Base-by-base conservation (phyloP, 2,888 invertebrate genomes). In the Lasiommata megera region DNA sequence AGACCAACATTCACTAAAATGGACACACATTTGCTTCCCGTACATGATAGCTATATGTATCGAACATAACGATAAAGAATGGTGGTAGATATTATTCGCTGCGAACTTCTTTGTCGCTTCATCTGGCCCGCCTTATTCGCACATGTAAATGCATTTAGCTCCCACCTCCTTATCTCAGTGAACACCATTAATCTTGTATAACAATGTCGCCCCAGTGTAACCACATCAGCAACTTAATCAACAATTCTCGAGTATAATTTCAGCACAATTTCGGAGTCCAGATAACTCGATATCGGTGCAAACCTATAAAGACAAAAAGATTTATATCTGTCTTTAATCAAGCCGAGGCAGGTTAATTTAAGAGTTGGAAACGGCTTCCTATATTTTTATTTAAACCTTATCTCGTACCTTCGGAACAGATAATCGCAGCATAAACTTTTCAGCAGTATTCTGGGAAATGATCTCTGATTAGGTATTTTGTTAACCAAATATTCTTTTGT, bases 101-200 rank as follows among this genome's bases (percentile, higher is more conserved):
- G 75, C 79, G 69, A 79, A 77, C 76, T 80, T 79, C 84, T 82
- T 86, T 86, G 84, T 87, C 76, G 77, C 80, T 79, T 86, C 88
- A 88, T 88, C 89, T 79, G 82, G 70, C 70, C 76, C 78, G 77
- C 80, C 83, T 84, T 84, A 83, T 88, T 88, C 82, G 82, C 89
- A 88, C 88, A 89, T 88, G 88, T 88, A 85, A 89, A 89, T 86
- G 87, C 88, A 89, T 89, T 90, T 88, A 87, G 83, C 86, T 84
- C 82, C 85, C 86, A 86, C 82, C 79, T 79, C 71, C 80, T 89
- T 89, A 89, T 89, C 89, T 78, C 68, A 62, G 67, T 53, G 80
- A 79, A 87, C 88, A 87, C 85, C 84, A 89, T 89, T 88, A 86
- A 90, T 89, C 89, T 88, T 85, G 87, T 90, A 86, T 82, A 88